Base-by-base conservation (phyloP, 2,888 invertebrate species). In the Habrosyne pyritoides region DNA sequence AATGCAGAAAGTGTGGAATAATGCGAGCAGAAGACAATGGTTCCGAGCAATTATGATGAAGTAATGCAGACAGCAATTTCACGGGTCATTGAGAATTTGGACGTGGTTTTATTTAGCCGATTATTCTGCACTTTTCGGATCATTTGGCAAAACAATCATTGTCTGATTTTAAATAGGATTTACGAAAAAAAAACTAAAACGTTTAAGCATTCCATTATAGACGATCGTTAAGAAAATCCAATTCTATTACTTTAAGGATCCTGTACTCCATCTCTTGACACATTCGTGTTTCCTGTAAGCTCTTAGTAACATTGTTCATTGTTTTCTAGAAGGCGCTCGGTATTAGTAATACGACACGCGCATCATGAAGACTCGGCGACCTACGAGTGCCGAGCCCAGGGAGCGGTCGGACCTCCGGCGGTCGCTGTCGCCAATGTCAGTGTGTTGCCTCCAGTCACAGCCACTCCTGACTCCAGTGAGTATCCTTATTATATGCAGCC, bases 351-450 rank as follows among this genome's bases (percentile, higher is more conserved):
- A 92, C 94, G 94, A 81, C 95, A 95, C 81, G 95, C 95, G 76
- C 94, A 94, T 79, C 94, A 93, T 74, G 94, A 95, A 85, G 96
- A 97, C 93, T 94, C 95, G 71, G 97, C 97, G 79, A 92, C 93
- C 78, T 97, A 97, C 92, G 96, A 97, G 91, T 97, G 97, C 90
- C 93, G 96, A 77, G 97, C 97, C 64, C 95, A 95, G 83, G 95
- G 95, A 67, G 94, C 95, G 63, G 93, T 94, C 68, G 94, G 94
- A 60, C 93, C 94, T 61, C 90, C 93, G 59, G 94, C 94, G 66
- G 84, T 93, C 60, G 90, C 94, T 54, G 81, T 88, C 57, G 94
- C 94, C 73, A 93, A 93, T 82, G 91, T 93, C 83, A 93, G 89
- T 85, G 87, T 92, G 22, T 70, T 87, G 68, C 79, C 84, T 53